Conservation (phyloP, 2,113 vertebrate genomes). For the Tiliqua scincoides region DNA sequence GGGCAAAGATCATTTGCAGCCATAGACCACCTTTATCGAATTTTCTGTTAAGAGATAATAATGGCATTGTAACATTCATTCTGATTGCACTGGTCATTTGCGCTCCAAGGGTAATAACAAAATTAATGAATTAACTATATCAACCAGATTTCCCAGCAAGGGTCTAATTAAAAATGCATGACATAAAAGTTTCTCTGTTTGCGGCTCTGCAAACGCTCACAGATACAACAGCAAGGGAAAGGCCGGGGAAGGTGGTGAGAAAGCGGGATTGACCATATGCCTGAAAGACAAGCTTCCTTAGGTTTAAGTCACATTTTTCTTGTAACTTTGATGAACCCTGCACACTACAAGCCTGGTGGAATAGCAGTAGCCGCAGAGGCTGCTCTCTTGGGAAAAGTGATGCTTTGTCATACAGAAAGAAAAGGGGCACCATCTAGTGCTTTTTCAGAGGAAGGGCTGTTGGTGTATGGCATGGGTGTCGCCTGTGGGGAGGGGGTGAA, state of each 20-base stretch:
- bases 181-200: conserved; percentile 41
- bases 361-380: neutral
- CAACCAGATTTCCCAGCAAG: conserved; percentile 35
- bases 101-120: conserved; percentile 21
- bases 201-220: conserved; percentile 13
- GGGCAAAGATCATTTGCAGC: conserved; percentile 26
- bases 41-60: conserved; percentile 43
- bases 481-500: conserved; percentile 5
- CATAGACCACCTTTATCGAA: conserved; percentile 25
- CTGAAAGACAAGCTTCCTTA: neutral
- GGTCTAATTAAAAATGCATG: conserved; percentile 47
- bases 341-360: neutral
- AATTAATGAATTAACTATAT: conserved; percentile 45
- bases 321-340: conserved; percentile 28
- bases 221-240: neutral
- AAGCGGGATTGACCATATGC: neutral
- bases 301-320: conserved; percentile 25
- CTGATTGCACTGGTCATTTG: conserved; percentile 41
- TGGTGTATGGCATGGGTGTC: conserved; percentile 15
- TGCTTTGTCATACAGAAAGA: conserved; percentile 75
- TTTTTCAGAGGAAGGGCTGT: conserved; percentile 84
- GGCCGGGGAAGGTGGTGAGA: neutral
- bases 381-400: conserved; percentile 62
- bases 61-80: conserved; percentile 20
- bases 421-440: conserved; percentile 96